These are phyloP conservation scores for Pseudolycoriella hygida DNA, from an alignment of 2,888 invertebrate species.

Conservation along the genomic window DNA sequence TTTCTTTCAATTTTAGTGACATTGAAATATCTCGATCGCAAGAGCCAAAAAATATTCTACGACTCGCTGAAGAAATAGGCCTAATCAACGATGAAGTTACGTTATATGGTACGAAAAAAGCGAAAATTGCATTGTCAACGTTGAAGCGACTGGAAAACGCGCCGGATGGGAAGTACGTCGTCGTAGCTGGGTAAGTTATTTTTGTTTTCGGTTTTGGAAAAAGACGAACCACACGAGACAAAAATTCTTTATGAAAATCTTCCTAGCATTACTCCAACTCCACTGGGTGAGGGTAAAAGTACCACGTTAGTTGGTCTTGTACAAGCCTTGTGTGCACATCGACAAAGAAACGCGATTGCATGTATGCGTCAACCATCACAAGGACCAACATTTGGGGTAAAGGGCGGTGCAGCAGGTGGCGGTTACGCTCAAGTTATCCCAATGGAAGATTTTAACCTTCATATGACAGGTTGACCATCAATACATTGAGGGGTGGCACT, in stretches of 20 bases:
- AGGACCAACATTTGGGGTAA: slow-evolving; percentile 97
- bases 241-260: too few species aligned
- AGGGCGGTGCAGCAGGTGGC: slow-evolving; percentile 96
- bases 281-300: slow-evolving; percentile 97
- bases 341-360: slow-evolving; percentile 73
- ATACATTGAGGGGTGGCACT: too few species aligned
- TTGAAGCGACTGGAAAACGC: slow-evolving; percentile 53
- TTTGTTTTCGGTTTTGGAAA: too few species aligned
- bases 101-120: slow-evolving; percentile 84
- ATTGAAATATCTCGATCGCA: slow-evolving; percentile 80
- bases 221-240: too few species aligned
- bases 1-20: slow-evolving; percentile 41
- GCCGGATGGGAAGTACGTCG: slow-evolving; percentile 75
- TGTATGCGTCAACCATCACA: slow-evolving; percentile 95
- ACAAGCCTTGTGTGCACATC: slow-evolving; percentile 79
- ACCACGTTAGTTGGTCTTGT: slow-evolving; percentile 85
- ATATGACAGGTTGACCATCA: slow-evolving; percentile 49
- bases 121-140: slow-evolving; percentile 73
- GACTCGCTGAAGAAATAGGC: slow-evolving; percentile 71
- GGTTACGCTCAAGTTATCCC: slow-evolving; percentile 95
- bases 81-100: slow-evolving; percentile 64
- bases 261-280: slow-evolving; percentile 85
- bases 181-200: slow-evolving; percentile 69
- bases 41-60: slow-evolving; percentile 63
- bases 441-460: slow-evolving; percentile 99